Evolutionary conservation across 1,140 invertebrate genomes (phyloP).

Genomic region (Listronotus oregonensis): DNA sequence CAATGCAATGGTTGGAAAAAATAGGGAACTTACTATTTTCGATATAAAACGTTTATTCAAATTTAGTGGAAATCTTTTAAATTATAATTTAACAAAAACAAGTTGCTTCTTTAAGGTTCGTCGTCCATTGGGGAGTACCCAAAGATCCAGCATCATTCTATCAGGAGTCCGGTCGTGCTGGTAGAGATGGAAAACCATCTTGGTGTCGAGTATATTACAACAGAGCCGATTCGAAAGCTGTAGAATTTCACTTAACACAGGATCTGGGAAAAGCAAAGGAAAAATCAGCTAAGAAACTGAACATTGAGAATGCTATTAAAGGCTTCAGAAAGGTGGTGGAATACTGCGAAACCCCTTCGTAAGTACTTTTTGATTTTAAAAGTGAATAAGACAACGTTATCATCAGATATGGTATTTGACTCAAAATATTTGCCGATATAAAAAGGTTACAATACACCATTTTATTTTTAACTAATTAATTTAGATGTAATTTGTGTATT

Average conservation of each 20-base stretch:
- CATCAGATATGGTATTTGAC: too few species aligned
- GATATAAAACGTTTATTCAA: too few species aligned
- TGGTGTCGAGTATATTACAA: conserved; percentile 92
- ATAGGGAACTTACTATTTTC: too few species aligned
- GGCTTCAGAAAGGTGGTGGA: conserved; percentile 78
- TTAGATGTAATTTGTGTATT: too few species aligned
- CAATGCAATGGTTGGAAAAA: too few species aligned
- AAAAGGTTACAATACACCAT: not conserved
- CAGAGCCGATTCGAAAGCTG: conserved; percentile 74
- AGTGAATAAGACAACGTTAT: too few species aligned
- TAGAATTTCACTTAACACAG: conserved; percentile 78
- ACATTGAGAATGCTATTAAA: conserved; percentile 67
- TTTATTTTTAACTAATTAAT: not conserved
- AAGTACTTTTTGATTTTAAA: too few species aligned
- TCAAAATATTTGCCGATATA: too few species aligned
- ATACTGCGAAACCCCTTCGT: conserved; percentile 74
- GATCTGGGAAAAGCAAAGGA: conserved; percentile 67
- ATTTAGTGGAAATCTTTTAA: too few species aligned
- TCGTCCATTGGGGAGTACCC: conserved; percentile 91
- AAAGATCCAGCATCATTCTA: conserved; percentile 85
- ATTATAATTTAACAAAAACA: too few species aligned
- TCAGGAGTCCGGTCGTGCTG: conserved; percentile 90
- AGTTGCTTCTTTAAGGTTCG: conserved; percentile 66
- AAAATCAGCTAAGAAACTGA: conserved; percentile 55
- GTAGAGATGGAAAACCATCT: conserved; percentile 82